Evolutionary conservation across 2,113 vertebrate genomes (phyloP).

Genomic region (Tamias sibiricus): DNA sequence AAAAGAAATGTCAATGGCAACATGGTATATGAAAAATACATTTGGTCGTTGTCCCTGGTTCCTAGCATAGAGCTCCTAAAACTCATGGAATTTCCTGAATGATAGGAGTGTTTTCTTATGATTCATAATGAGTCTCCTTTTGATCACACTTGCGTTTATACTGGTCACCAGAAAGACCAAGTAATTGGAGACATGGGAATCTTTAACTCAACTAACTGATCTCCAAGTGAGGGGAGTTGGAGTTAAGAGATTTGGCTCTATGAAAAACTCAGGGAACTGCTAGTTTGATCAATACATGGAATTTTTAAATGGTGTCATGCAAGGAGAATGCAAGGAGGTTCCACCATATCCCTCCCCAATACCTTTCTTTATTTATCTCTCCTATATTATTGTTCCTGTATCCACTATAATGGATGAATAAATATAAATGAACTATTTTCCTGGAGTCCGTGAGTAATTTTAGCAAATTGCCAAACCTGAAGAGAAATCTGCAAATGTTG

Average conservation of each 20-base stretch:
- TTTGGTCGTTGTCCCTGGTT: background rate
- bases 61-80: background rate
- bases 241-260: background rate
- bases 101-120: background rate
- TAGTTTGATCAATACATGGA: background rate
- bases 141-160: background rate
- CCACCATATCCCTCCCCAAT: background rate
- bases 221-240: background rate
- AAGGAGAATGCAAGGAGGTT: background rate
- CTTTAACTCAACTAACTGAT: background rate
- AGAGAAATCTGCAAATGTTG: background rate
- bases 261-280: background rate
- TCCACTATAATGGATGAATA: background rate
- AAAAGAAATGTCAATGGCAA: background rate
- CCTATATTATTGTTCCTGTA: background rate
- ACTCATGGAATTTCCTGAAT: background rate
- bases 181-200: background rate
- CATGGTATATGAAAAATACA: background rate
- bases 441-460: background rate
- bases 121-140: background rate
- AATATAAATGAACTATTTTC: background rate
- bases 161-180: background rate
- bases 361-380: background rate
- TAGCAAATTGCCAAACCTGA: background rate
- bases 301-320: background rate